Conservation (phyloP, 2,113 vertebrate genomes). For the Vidua chalybeata region DNA sequence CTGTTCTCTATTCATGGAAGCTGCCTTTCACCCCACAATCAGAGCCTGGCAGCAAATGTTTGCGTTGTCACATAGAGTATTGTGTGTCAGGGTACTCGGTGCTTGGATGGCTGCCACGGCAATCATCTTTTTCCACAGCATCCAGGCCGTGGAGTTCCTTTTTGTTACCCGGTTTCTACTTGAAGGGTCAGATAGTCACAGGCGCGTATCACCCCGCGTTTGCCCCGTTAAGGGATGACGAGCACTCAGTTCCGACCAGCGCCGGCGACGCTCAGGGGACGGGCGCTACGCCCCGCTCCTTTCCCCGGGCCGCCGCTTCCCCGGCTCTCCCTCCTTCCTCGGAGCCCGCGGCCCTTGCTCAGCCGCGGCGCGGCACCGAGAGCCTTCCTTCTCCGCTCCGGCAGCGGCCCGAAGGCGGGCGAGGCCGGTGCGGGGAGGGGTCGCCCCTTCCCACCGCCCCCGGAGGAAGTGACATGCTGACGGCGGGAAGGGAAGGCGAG, state of each 20-base stretch:
- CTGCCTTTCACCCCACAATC: neutral
- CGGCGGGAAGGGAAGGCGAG: constrained; percentile 57
- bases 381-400: too few species aligned
- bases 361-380: too few species aligned
- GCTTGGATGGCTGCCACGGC: neutral
- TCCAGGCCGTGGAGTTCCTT: neutral
- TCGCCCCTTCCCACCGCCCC: neutral
- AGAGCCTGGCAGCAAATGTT: neutral
- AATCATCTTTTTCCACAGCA: neutral
- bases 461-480: constrained; percentile 78
- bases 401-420: neutral
- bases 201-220: neutral
- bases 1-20: neutral
- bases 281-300: neutral
- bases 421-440: fast-evolving
- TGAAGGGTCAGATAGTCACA: neutral
- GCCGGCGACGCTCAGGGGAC: too few species aligned
- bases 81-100: neutral
- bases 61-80: neutral
- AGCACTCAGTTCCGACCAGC: fast-evolving
- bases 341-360: neutral
- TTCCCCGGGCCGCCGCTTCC: neutral
- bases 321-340: neutral
- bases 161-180: fast-evolving
- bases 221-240: too few species aligned